Evolutionary conservation across 2,113 vertebrate genomes (phyloP).

Genomic region (Brienomyrus brachyistius): DNA sequence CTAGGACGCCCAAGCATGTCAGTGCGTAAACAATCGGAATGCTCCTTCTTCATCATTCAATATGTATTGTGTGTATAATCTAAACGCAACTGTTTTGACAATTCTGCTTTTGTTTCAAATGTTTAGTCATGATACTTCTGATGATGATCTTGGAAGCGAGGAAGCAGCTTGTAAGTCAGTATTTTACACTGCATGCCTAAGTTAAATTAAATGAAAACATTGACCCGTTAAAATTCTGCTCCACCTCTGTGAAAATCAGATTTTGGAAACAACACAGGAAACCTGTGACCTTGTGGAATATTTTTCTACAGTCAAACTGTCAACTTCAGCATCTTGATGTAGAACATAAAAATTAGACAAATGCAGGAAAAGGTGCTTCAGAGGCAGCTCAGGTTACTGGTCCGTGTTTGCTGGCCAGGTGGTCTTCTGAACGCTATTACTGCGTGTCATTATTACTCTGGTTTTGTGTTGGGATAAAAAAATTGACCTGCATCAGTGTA

Average conservation of each 20-base stretch:
- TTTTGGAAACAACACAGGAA: slow-evolving; percentile 38
- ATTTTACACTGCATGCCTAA: background rate
- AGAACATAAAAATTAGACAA: slow-evolving; percentile 40
- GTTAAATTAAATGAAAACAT: background rate
- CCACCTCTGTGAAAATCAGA: slow-evolving; percentile 48
- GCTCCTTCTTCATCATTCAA: background rate
- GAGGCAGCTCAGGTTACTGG: background rate
- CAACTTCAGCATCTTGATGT: slow-evolving; percentile 38
- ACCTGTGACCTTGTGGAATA: slow-evolving; percentile 27
- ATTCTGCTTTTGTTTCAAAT: background rate
- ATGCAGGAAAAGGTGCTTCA: slow-evolving; percentile 53
- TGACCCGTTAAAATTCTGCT: slow-evolving; percentile 35
- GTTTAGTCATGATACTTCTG: background rate
- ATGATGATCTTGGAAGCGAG: background rate
- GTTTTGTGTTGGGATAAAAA: background rate
- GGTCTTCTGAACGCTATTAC: background rate
- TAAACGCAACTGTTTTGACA: background rate
- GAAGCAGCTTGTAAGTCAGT: background rate
- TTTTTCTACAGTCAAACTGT: slow-evolving; percentile 24
- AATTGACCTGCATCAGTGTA: background rate
- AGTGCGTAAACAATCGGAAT: background rate
- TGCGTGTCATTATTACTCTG: background rate
- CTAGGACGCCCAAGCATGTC: background rate
- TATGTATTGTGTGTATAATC: background rate
- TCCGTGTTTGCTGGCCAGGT: background rate